These are phyloP conservation scores for Trachelus stipa DNA, from an alignment of 2,888 invertebrate species.

Conservation along the genomic window DNA sequence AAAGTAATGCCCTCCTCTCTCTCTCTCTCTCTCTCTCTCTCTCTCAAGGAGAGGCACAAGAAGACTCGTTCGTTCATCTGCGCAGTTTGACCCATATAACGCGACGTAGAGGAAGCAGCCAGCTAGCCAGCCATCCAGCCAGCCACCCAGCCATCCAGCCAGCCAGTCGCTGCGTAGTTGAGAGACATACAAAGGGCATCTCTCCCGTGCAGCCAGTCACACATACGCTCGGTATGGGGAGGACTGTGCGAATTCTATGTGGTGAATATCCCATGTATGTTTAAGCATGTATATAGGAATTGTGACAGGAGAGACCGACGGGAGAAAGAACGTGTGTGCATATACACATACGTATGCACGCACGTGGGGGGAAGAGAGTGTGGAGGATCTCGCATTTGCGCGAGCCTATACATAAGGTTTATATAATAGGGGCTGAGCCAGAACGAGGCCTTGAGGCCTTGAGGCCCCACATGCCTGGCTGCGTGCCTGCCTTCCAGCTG, in stretches of 20 bases:
- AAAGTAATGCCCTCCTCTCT: conserved; percentile 16
- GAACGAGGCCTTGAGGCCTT: conserved; percentile 44
- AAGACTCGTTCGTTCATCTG: conserved; percentile 15
- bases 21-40: not conserved
- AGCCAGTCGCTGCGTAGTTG: not conserved
- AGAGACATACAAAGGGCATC: conserved; percentile 13
- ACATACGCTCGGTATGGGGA: not conserved
- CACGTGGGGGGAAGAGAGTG: conserved; percentile 17
- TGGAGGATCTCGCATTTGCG: not conserved
- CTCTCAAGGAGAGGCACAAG: not conserved
- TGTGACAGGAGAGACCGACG: conserved; percentile 42
- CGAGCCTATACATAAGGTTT: not conserved
- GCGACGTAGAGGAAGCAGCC: not conserved
- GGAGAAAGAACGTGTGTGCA: not conserved
- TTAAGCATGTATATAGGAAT: conserved; percentile 15
- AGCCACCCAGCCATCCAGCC: not conserved
- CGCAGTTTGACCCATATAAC: conserved; percentile 49
- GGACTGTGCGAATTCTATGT: too few relatives aligned
- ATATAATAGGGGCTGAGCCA: conserved; percentile 11
- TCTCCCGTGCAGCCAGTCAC: not conserved
- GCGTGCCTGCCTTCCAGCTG: conserved; percentile 45
- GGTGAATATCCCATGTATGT: not conserved
- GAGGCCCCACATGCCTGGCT: conserved; percentile 39
- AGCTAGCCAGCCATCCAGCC: not conserved
- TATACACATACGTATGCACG: not conserved